Base-by-base conservation (phyloP, 1,140 invertebrate genomes). In the Lethocerus indicus region DNA sequence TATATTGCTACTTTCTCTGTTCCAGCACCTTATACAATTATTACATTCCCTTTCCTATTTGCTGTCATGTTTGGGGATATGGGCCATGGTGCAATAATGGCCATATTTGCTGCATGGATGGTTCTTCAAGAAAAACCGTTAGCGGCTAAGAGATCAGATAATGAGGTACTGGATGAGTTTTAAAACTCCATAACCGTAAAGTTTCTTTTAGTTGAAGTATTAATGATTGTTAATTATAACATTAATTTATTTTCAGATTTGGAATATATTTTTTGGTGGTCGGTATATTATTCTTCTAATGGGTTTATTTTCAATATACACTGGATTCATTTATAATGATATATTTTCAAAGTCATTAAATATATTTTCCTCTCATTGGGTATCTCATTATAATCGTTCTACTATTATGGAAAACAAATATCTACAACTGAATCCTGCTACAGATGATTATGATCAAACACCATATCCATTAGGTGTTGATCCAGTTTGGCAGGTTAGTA, bases 241-340 rank as follows among this genome's bases (percentile, higher is more conserved):
- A n/a, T 28, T 28, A 2, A 16, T 44, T 28, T 28, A 74, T 41
- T 67, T 66, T 46, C 63, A 88, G 83, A 91, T 93, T 56, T 96
- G 90, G 83, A 91, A 86, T 61, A 95, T 93, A 51, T 97, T 98
- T 72, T 98, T 98, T 66, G 84, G 83, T 46, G 96, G 96, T 3
- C 82, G 96, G 9, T 99, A 99, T 68, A 93, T 99, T 41, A 93
- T 99, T 35, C 74, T 98, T 5, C 68, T 99, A 18, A 99, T 99
- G 96, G 95, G 95, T 2, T 56, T 83, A 6, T 99, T 99, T 66
- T 97, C 93, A 1, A 92, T 98, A 69, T 98, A 98, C 69, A 94
- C 94, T 14, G 95, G 95, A 1, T 61, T 98, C 0, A 90, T 99
- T 51, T 99, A 99, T 71, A 99, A 99, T 67, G 96, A 99, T 64